Percentiles rank a stretch among this genome's conserved stretches.
Conservation (phyloP, 2,797 vertebrate species). For the Neopelma chrysocephalum region DNA sequence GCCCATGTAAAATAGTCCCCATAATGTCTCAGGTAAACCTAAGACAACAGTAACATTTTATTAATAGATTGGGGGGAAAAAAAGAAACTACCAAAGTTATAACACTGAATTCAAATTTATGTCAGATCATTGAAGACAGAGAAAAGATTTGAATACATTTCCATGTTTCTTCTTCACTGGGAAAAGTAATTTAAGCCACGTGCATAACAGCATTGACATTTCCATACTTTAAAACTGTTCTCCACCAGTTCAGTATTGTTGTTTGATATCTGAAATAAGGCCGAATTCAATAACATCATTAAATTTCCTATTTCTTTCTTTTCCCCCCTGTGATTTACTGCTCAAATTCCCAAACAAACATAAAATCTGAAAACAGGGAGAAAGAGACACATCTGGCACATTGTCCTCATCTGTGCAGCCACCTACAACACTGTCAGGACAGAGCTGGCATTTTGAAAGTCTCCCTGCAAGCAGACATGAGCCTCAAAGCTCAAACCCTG, state of each 20-base stretch:
- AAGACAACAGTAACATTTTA: not conserved
- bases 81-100: not conserved
- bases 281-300: not conserved
- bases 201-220: not conserved
- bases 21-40: not conserved
- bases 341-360: not conserved
- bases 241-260: not conserved
- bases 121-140: not conserved
- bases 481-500: not conserved
- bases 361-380: not conserved
- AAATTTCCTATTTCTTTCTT: not conserved
- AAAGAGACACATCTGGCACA: not conserved
- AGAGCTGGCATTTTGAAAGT: not conserved
- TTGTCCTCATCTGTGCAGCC: not conserved
- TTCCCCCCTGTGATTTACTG: not conserved
- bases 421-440: not conserved
- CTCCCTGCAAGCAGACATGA: not conserved
- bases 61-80: not conserved
- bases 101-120: not conserved
- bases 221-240: not conserved
- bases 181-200: not conserved
- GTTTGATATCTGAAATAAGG: not conserved
- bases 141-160: not conserved
- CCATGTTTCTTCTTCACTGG: not conserved
- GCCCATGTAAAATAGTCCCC: not conserved